These are phyloP conservation scores for Brenthis daphne DNA, from an alignment of 2,888 invertebrate species.

Conservation along the genomic window DNA sequence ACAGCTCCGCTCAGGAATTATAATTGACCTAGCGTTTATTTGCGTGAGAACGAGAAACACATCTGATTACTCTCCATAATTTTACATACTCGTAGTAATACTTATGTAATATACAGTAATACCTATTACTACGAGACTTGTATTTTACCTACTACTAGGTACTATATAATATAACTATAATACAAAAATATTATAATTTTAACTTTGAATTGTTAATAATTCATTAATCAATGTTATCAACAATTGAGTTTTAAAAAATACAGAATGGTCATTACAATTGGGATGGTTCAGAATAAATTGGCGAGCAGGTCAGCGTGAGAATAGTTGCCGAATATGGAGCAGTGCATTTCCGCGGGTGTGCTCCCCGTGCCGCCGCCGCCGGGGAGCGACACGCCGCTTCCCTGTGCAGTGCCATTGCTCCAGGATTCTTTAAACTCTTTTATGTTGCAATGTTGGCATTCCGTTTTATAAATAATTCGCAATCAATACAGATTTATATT, in stretches of 20 bases:
- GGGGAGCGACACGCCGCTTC: not conserved
- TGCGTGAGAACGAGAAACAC: conserved; percentile 34
- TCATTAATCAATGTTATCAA: not conserved
- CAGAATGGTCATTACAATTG: not conserved
- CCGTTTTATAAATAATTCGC: not conserved
- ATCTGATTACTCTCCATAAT: conserved; percentile 10
- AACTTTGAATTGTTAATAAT: not conserved
- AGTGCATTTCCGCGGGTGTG: conserved; percentile 11
- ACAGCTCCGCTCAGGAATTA: conserved; percentile 29
- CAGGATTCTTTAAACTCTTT: not conserved
- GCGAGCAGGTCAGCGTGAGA: conserved; percentile 29
- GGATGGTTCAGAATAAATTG: not conserved
- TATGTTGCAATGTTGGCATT: not conserved
- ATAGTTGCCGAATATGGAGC: conserved; percentile 30
- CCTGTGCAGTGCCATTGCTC: conserved; percentile 1
- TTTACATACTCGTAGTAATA: not conserved
- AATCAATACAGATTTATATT: not conserved
- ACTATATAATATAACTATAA: too few relatives aligned
- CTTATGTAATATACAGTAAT: not conserved
- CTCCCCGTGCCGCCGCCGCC: not conserved
- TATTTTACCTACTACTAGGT: too few relatives aligned
- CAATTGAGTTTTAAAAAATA: not conserved
- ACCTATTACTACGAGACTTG: too few relatives aligned
- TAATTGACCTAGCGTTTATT: conserved; percentile 33
- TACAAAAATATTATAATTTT: too few relatives aligned